A percentile compares a stretch with the other conserved stretches of the same genome.
Conservation (phyloP, 2,888 invertebrate species). For the Coremacera marginata region DNA sequence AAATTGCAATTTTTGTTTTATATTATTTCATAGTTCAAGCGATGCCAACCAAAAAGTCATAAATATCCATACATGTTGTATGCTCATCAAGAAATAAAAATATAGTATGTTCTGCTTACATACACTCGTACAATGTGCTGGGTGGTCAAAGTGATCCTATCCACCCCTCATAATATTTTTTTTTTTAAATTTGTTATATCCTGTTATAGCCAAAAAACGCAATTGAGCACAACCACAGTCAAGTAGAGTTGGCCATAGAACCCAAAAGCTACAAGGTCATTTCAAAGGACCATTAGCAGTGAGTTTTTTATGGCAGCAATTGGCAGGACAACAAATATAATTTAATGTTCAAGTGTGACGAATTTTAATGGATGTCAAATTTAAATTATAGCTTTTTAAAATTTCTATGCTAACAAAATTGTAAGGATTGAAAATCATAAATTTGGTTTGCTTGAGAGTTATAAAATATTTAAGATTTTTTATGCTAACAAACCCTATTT, state of each 20-base stretch:
- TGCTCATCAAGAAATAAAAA: conserved; percentile 64
- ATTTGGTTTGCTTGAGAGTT: neutral
- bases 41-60: conserved; percentile 63
- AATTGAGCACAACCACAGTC: neutral
- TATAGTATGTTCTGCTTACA: neutral
- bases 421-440: neutral
- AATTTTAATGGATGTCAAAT: conserved; percentile 63
- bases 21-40: conserved; percentile 60
- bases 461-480: neutral
- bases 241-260: neutral
- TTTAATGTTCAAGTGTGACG: conserved; percentile 59
- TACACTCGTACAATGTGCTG: neutral
- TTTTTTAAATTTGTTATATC: no score
- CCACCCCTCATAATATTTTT: no score
- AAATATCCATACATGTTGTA: conserved; percentile 67
- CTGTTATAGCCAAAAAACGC: no score
- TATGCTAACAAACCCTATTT: neutral
- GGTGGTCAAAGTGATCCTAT: neutral
- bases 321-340: conserved; percentile 42
- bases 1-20: conserved; percentile 38
- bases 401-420: neutral
- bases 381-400: conserved; percentile 55
- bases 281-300: conserved; percentile 57
- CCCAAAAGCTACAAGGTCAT: conserved; percentile 61
- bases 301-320: conserved; percentile 40